Evolutionary conservation across 2,888 invertebrate species (phyloP), one percentile per base, ranked within the genome.

Genomic region (Muschampia plurimacula): DNA sequence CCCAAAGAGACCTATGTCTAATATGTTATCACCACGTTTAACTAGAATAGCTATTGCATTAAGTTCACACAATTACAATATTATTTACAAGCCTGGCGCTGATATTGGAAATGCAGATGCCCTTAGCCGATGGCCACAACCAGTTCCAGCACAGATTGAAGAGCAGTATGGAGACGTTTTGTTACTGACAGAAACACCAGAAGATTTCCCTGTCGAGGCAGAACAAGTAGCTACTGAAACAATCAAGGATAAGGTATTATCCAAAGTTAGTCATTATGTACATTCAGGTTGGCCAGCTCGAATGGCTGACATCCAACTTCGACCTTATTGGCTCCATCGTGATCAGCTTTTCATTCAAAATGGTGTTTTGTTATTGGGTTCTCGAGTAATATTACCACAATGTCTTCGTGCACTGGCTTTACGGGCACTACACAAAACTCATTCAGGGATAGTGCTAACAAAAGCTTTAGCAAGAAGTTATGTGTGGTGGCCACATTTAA

Each of bases 391-490:
- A 9, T 36, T 72, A n/a, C 74, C 68, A 55, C 28, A 32, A 10
- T 10, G 49, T 46, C 44, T 75, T 2, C 72, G 69, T 10, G 32
- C 32, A 32, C 12, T 64, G 10, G 32, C 52, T 8, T 68, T 73
- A 22, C 57, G 63, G 59, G 55, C 67, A 4, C 63, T 77, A 64
- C 76, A 74, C 60, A 74, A 59, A 12, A 67, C 71, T 10, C 78
- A 77, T 57, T 70, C 55, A 39, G 79, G 79, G 0, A 77, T 78
- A 5, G 75, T 77, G 2, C 74, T 76, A 44, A 81, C 76, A 2
- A 80, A 80, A 63, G 73, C 75, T 5, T 12, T 77, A 3, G 78
- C 77, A 13, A 73, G 78, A 52, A 76, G 78, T n/a, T 79, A 78
- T 63, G 74, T 79, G 0, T 79, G 77, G 77, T 79, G 79, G 79